phyloP scores from a whole-genome alignment of 2,888 invertebrate species.

The Ormia ochracea region DNA sequence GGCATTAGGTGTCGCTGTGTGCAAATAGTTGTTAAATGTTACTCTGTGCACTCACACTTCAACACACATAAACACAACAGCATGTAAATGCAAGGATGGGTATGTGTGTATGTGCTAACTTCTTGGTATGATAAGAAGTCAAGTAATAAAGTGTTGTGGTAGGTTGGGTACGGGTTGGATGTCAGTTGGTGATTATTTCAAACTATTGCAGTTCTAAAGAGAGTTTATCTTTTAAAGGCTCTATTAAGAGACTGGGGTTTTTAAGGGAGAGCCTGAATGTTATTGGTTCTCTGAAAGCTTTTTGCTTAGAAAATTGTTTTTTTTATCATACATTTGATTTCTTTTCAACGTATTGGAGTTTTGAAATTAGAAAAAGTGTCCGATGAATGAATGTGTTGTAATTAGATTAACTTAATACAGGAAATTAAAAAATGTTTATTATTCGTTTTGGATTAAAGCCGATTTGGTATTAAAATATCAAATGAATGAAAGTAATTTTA shows the following conservation, averaged over 20 bases:
- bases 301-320: neutral
- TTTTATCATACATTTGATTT: conserved; percentile 11
- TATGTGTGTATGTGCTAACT: neutral
- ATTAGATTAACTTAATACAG: neutral
- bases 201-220: conserved; percentile 16
- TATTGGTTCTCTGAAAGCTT: conserved; percentile 6
- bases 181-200: neutral
- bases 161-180: conserved; percentile 34
- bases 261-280: neutral
- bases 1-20: conserved; percentile 55
- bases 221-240: neutral
- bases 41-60: neutral
- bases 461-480: no score
- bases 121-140: conserved; percentile 51
- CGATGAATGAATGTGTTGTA: neutral
- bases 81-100: neutral
- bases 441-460: no score
- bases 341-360: conserved; percentile 2
- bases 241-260: neutral
- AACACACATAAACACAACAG: neutral
- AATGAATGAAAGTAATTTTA: no score
- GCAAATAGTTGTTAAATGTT: conserved; percentile 34
- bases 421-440: no score
- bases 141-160: conserved; percentile 58
- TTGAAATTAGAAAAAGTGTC: conserved; percentile 8